These are phyloP conservation scores for Hycleus phaleratus DNA, from an alignment of 1,140 invertebrate species.

Conservation along the genomic window DNA sequence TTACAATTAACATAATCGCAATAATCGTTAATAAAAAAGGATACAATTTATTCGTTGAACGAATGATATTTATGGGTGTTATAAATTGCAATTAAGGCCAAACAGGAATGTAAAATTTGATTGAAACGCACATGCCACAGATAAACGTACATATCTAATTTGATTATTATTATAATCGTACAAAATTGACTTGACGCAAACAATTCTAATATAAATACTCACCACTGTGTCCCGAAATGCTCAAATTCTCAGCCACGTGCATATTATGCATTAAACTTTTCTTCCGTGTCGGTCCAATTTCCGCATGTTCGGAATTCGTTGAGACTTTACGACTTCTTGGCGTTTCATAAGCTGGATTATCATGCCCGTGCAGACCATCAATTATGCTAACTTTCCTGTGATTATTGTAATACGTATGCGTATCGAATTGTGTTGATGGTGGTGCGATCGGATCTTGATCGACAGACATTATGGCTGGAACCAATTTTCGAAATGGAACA, in stretches of 20 bases:
- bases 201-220: not conserved
- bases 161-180: not conserved
- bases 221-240: slow-evolving; percentile 1
- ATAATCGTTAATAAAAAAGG: too few species aligned
- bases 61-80: too few species aligned
- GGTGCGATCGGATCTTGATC: slow-evolving; percentile 9
- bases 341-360: slow-evolving; percentile 37
- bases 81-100: too few species aligned
- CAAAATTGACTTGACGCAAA: not conserved
- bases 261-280: slow-evolving; percentile 57
- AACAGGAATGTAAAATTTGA: too few species aligned
- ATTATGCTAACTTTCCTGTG: slow-evolving; percentile 23
- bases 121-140: too few species aligned
- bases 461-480: slow-evolving; percentile 6
- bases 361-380: slow-evolving; percentile 27
- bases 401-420: not conserved
- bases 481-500: not conserved
- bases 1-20: too few species aligned
- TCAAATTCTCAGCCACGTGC: slow-evolving; percentile 8
- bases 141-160: not conserved
- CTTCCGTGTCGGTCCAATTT: slow-evolving; percentile 50
- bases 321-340: slow-evolving; percentile 34
- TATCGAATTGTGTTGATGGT: slow-evolving; percentile 5
- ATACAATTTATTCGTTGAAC: too few species aligned
- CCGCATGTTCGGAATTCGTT: slow-evolving; percentile 34